Evolutionary conservation across 2,113 vertebrate species (phyloP), one percentile per base, ranked within the genome.

Genomic region (Aspidoscelis tigris): DNA sequence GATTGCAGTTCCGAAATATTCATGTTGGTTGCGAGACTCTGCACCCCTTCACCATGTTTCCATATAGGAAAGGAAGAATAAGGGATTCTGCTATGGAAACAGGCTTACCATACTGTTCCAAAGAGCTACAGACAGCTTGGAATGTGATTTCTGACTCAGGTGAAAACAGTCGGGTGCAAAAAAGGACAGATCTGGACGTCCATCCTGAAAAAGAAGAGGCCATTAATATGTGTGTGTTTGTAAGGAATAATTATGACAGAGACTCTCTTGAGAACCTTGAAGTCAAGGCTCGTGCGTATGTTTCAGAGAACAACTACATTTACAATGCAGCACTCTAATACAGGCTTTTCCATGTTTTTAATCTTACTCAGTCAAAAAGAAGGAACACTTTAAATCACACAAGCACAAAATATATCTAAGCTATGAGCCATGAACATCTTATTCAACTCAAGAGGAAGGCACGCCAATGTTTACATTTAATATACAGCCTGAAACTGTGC

Each of bases 161-260:
- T 98, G 97, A 90, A 98, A 96, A 89, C 98, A 99, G 90, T 99
- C 98, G 3, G 97, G 97, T 26, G 97, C 33, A 3, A 99, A 98
- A 93, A 94, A 98, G 2, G 98, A 97, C 65, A 93, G 77, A 91
- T 99, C 98, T 5, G 95, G 97, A 1, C 3, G 89, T 1, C 97
- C 97, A 22, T 97, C 88, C 98, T 99, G 70, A 77, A 89, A 84
- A 93, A 18, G 80, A 82, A 89, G 50, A 58, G 58, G 77, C 2
- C 18, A 39, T 70, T 70, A 72, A 76, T 0, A 0, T 41, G 14
- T 18, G 14, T 61, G 58, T 61, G 18, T 16, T 61, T 61, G 10
- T 2, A 61, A 18, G 4, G 4, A 61, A 61, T 18, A 61, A 18
- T 1, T 61, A 18, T 61, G 18, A 61, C 18, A 61, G 58, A 61